Percentiles rank a stretch among this genome's conserved stretches.
phyloP scores from a whole-genome alignment of 1,140 invertebrate genomes.

The Pinna nobilis region DNA sequence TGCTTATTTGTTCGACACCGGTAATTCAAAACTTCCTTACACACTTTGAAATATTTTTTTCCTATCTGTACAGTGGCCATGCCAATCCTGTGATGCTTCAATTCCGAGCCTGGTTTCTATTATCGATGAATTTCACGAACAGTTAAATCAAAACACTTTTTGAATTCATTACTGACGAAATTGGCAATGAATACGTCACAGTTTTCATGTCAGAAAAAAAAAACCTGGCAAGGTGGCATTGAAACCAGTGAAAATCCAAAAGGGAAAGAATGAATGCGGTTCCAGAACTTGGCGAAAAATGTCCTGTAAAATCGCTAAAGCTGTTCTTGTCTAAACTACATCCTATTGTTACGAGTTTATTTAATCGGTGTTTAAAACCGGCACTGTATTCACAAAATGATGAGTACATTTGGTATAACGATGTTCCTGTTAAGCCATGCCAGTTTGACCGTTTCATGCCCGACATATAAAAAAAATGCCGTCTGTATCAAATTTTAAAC shows the following conservation, averaged over 20 bases:
- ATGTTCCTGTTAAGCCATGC: constrained; percentile 9
- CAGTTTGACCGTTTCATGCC: constrained; percentile 14
- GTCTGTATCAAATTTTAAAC: constrained; percentile 26
- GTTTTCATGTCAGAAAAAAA: constrained; percentile 7
- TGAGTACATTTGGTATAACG: constrained; percentile 8
- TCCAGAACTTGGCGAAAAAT: neutral
- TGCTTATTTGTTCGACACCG: too few species aligned
- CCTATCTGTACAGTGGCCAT: too few species aligned
- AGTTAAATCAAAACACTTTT: too few species aligned
- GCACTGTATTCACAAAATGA: neutral
- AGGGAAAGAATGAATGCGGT: constrained; percentile 23
- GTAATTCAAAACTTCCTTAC: too few species aligned
- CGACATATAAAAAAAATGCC: constrained; percentile 33
- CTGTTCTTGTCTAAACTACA: constrained; percentile 7
- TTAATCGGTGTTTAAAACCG: constrained; percentile 8
- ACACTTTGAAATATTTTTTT: too few species aligned
- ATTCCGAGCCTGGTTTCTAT: too few species aligned
- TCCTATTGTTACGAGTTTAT: constrained; percentile 7
- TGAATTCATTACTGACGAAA: too few species aligned
- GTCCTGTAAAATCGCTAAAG: constrained; percentile 1
- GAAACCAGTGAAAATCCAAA: neutral
- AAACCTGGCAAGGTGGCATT: constrained; percentile 19
- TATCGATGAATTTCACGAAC: too few species aligned
- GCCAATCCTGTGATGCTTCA: too few species aligned
- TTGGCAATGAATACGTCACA: too few species aligned